Conservation (phyloP, 2,113 vertebrate species). For the Suricata suricatta region DNA sequence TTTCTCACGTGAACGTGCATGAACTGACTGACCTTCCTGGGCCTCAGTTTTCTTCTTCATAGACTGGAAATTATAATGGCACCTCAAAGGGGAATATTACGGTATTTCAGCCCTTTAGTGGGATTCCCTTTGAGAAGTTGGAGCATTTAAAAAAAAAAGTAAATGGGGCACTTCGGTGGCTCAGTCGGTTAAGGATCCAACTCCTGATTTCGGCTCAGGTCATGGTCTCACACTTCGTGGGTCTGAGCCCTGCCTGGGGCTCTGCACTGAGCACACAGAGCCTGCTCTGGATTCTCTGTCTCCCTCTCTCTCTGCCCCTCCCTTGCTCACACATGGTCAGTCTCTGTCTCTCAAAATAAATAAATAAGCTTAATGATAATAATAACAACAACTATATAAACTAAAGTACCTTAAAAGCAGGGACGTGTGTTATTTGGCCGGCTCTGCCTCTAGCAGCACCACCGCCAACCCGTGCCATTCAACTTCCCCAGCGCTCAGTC, state of each 20-base stretch:
- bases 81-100: neutral
- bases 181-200: too few species aligned
- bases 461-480: neutral
- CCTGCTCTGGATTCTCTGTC: too few species aligned
- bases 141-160: neutral
- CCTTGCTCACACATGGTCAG: too few species aligned
- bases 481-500: neutral
- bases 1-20: neutral
- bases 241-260: too few species aligned
- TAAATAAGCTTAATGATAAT: too few species aligned
- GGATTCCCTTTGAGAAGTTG: neutral
- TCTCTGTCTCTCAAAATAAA: too few species aligned
- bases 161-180: too few species aligned
- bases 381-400: too few species aligned
- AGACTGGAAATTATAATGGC: neutral
- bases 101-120: neutral
- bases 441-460: neutral
- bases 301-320: too few species aligned
- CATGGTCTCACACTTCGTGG: too few species aligned
- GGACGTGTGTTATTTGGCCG: neutral
- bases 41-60: neutral
- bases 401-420: neutral
- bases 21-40: neutral
- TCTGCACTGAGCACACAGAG: too few species aligned
- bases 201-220: too few species aligned